Conservation (phyloP, 2,113 vertebrate species). For the Rattus norvegicus region DNA sequence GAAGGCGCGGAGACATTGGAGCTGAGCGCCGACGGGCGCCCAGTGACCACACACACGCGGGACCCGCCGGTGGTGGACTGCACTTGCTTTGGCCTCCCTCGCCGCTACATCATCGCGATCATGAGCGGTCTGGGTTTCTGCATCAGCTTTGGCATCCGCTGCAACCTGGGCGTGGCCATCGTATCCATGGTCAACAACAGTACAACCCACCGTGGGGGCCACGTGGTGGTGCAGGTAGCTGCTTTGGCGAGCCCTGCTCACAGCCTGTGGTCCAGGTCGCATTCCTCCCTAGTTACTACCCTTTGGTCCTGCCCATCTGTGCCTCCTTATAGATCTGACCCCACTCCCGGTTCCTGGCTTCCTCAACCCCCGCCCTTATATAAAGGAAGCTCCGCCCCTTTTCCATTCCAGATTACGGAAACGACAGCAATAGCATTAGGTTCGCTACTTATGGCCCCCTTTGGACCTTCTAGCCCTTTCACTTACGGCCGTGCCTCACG, state of each 20-base stretch:
- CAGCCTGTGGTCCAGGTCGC: background rate
- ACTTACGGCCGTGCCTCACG: background rate
- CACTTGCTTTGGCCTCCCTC: constrained; percentile 94
- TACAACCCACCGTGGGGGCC: constrained; percentile 88
- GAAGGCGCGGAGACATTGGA: constrained; percentile 93
- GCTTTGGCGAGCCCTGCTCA: background rate
- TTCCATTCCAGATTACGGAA: background rate
- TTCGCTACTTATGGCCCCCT: background rate
- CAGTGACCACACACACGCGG: constrained; percentile 82
- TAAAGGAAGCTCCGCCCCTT: background rate
- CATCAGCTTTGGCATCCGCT: constrained; percentile 96
- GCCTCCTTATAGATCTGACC: background rate
- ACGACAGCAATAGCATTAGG: background rate
- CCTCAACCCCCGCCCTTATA: background rate
- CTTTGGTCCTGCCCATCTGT: background rate
- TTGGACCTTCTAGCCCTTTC: background rate
- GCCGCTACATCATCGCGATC: constrained; percentile 96
- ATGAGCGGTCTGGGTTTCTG: constrained; percentile 95
- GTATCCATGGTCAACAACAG: constrained; percentile 98
- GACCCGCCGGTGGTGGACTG: constrained; percentile 93
- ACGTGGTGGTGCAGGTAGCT: constrained; percentile 90
- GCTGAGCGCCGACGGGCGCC: constrained; percentile 88
- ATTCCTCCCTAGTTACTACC: too few relatives aligned
- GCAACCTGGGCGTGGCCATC: constrained; percentile 95
- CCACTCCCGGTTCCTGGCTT: rapidly evolving